Evolutionary conservation across 2,888 invertebrate species (phyloP).

Genomic region (Thysanoteuthis rhombus): DNA sequence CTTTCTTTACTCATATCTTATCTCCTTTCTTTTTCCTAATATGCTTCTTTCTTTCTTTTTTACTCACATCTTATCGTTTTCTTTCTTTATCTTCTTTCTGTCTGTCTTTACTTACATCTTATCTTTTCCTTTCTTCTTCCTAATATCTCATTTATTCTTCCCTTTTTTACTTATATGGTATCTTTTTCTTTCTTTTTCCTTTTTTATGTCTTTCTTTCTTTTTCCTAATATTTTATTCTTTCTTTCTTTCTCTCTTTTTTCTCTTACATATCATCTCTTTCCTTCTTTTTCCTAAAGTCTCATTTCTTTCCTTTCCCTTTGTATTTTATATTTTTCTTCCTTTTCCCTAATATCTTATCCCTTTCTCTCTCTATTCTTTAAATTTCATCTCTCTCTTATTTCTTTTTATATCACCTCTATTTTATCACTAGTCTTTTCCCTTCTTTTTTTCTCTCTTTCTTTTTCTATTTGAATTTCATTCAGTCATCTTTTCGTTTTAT

Average conservation of each 20-base stretch:
- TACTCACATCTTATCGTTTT: not conserved
- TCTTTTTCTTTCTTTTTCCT: not conserved
- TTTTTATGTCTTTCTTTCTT: not conserved
- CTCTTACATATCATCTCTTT: too few relatives aligned
- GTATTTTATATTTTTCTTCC: not conserved
- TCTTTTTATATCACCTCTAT: not conserved
- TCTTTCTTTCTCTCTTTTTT: not conserved
- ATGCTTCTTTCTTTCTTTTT: too few relatives aligned
- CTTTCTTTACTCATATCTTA: not conserved
- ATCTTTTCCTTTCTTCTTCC: not conserved
- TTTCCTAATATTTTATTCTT: not conserved
- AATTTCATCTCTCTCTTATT: not conserved
- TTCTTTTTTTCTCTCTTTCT: too few relatives aligned
- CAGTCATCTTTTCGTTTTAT: too few relatives aligned
- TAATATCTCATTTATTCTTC: too few relatives aligned
- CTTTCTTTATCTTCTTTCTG: rapidly evolving
- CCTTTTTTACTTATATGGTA: too few relatives aligned
- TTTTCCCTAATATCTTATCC: not conserved
- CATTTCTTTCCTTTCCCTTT: not conserved
- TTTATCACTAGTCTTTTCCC: too few relatives aligned
- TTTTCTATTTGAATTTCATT: too few relatives aligned
- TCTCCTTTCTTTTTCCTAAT: not conserved
- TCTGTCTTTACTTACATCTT: not conserved
- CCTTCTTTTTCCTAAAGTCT: not conserved
- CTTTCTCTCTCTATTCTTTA: not conserved